Conservation (phyloP, 2,888 invertebrate genomes). For the Herminia tarsipennalis region DNA sequence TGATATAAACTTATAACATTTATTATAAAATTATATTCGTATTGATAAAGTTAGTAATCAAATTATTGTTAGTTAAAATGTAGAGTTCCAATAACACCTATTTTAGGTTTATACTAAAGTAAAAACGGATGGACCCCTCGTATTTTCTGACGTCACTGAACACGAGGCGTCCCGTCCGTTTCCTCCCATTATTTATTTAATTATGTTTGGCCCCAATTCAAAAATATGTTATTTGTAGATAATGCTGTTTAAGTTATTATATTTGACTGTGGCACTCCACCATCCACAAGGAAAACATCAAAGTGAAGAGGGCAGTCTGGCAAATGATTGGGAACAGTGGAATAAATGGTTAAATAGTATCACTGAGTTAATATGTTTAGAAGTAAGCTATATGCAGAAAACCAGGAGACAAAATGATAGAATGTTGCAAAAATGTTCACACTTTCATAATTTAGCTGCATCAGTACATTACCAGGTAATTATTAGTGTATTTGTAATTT, state of each 20-base stretch:
- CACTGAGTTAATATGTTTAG: slow-evolving; percentile 69
- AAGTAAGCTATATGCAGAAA: slow-evolving; percentile 64
- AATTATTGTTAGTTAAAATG: too few relatives aligned
- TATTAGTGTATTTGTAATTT: too few relatives aligned
- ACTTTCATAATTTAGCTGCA: slow-evolving; percentile 66
- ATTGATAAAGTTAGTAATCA: too few relatives aligned
- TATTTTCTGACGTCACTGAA: too few relatives aligned
- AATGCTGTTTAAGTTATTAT: slow-evolving; percentile 65
- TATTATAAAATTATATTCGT: too few relatives aligned
- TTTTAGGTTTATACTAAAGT: too few relatives aligned
- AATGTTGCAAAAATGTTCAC: slow-evolving; percentile 43
- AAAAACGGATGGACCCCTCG: too few relatives aligned
- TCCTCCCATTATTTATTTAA: too few relatives aligned
- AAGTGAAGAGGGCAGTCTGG: slow-evolving; percentile 62
- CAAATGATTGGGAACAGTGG: slow-evolving; percentile 70
- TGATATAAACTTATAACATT: too few relatives aligned
- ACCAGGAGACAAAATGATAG: slow-evolving; percentile 57
- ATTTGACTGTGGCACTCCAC: slow-evolving; percentile 65
- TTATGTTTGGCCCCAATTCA: too few relatives aligned
- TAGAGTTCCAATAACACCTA: too few relatives aligned
- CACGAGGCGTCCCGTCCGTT: too few relatives aligned
- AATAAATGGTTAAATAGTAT: slow-evolving; percentile 67
- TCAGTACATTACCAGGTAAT: slow-evolving; percentile 71
- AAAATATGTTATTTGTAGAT: slow-evolving; percentile 57
- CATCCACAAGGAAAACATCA: slow-evolving; percentile 66